These are phyloP conservation scores for Holotrichia oblita DNA, from an alignment of 1,140 invertebrate genomes.

Conservation along the genomic window DNA sequence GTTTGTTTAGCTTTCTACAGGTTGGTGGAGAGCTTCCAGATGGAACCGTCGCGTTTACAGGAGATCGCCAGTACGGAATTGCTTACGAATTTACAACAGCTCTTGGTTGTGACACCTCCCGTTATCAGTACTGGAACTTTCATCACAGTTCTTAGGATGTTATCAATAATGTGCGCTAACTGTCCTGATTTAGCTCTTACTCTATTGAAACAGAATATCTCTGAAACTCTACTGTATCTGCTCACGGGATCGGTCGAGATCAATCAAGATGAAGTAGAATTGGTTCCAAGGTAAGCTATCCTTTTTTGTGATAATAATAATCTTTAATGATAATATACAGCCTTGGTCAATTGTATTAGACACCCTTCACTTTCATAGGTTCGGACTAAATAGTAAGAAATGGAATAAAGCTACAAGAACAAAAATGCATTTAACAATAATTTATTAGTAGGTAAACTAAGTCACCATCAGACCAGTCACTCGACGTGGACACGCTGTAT, in stretches of 20 bases:
- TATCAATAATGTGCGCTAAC: slow-evolving; percentile 93
- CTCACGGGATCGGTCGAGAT: slow-evolving; percentile 83
- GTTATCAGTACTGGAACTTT: slow-evolving; percentile 94
- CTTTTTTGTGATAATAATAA: not conserved
- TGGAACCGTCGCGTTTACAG: slow-evolving; percentile 87
- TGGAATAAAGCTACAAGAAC: too few species aligned
- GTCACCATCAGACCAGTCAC: too few species aligned
- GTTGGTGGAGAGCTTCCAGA: slow-evolving; percentile 95
- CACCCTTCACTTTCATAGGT: too few species aligned
- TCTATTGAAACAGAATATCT: slow-evolving; percentile 93
- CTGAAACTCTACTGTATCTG: slow-evolving; percentile 91
- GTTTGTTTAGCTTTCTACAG: slow-evolving; percentile 96
- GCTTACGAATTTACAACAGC: slow-evolving; percentile 91
- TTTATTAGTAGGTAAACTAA: too few species aligned
- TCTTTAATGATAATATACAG: too few species aligned
- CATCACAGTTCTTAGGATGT: slow-evolving; percentile 94
- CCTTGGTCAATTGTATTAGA: too few species aligned
- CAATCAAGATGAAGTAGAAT: slow-evolving; percentile 73
- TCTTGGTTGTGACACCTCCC: slow-evolving; percentile 91
- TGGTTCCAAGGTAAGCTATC: slow-evolving; percentile 69
- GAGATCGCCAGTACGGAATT: slow-evolving; percentile 95
- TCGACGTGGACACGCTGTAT: too few species aligned
- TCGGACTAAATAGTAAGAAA: too few species aligned
- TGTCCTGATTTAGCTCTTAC: slow-evolving; percentile 93
- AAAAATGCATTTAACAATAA: too few species aligned